Percentiles rank a stretch among this genome's conserved stretches.
phyloP scores from a whole-genome alignment of 2,888 invertebrate species.

The Drosophila heteroneura region DNA sequence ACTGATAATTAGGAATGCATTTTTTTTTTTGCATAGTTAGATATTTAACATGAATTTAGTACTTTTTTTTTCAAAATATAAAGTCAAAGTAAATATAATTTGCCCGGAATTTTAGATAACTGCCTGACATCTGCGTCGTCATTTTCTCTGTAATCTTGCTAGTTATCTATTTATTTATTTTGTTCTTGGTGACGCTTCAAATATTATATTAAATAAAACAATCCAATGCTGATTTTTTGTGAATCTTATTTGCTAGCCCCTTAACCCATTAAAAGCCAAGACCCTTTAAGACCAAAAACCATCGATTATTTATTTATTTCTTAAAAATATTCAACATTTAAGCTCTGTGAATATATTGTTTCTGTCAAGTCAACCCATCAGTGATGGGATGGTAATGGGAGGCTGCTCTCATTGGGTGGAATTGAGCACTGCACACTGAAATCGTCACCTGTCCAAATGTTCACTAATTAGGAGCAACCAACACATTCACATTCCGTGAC shows the following conservation, averaged over 20 bases:
- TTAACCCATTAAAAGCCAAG: background rate
- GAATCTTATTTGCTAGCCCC: background rate
- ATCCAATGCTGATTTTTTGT: background rate
- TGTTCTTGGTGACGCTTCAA: background rate
- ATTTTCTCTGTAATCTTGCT: background rate
- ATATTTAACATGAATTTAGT: no score
- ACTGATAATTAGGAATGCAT: background rate
- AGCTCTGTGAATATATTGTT: background rate
- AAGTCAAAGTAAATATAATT: background rate
- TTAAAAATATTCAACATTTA: background rate
- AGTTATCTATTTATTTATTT: background rate
- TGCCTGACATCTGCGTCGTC: background rate
- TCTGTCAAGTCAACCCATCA: conserved; percentile 50
- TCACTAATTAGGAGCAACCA: conserved; percentile 63
- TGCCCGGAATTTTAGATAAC: background rate
- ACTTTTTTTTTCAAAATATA: no score
- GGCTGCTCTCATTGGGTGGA: background rate
- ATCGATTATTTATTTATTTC: no score
- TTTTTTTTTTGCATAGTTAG: background rate
- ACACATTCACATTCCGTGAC: background rate
- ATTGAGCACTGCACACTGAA: conserved; percentile 16
- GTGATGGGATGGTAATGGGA: conserved; percentile 1
- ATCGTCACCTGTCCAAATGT: conserved; percentile 48
- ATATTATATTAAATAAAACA: background rate
- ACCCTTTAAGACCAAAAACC: no score